Evolutionary conservation across 2,888 invertebrate species (phyloP), one percentile per base, ranked within the genome.

Genomic region (Heliconius aoede): DNA sequence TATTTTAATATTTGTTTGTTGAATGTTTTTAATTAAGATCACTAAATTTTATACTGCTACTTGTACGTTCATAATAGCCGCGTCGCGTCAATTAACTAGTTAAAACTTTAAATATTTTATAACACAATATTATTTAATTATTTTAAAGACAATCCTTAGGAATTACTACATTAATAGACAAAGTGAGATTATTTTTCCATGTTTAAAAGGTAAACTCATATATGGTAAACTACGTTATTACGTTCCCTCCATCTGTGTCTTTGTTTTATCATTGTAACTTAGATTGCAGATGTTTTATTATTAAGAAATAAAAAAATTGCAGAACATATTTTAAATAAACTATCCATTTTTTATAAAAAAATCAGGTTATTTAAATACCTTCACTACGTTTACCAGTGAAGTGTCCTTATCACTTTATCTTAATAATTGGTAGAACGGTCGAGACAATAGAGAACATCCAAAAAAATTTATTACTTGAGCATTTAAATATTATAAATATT

Each of bases 21-120:
- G 61, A 64, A 30, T 30, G 62, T 32, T 65, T 36, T 36, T 40
- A 65, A 65, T 65, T 65, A 65, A 40, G 8, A 65, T 40, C 36
- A 40, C 7, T 15, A 40, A 65, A 65, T 24, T 64, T 36, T 15
- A 26, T 18, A 15, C 24, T 24, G 55, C 0, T 15, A 1, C 36
- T 65, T 26, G 3, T 65, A 40, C 7, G 7, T 64, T 18, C 21
- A 68, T 21, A 51, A 69, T 30, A 51, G 69, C 30, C 5, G 28
- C 21, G n/a, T 69, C 51, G 51, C 13, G 30, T 51, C n/a, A 55
- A 4, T n/a, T 51, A 55, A 69, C 65, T 24, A 65, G 26, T 65
- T 24, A 32, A 32, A 62, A 32, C 3, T n/a, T n/a, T 65, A 24
- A 24, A 46, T 46, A 46, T 18, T 46, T 46, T 46, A 46, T 46